Percentiles rank a stretch among this genome's conserved stretches.
phyloP scores from a whole-genome alignment of 53 echinoderm and acorn worm species.

The Crossaster papposus region DNA sequence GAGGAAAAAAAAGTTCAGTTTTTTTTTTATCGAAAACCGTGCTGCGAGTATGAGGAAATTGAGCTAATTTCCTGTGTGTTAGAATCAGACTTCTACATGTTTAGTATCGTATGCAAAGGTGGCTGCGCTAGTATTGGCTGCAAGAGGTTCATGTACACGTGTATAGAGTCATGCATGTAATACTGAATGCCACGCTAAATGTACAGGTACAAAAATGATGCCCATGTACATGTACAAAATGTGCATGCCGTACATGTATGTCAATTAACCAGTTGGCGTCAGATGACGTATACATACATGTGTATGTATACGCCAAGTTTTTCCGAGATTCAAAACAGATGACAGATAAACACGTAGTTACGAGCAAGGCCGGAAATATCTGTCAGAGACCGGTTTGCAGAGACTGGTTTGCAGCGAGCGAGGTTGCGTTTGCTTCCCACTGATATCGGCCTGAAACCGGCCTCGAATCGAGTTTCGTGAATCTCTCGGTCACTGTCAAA shows the following conservation, averaged over 20 bases:
- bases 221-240: not conserved
- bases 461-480: no score
- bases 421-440: no score
- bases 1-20: not conserved
- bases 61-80: conserved; percentile 32
- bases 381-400: no score
- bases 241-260: conserved; percentile 13
- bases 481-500: no score
- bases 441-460: no score
- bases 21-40: not conserved
- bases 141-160: not conserved
- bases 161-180: not conserved
- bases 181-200: not conserved
- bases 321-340: no score
- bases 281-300: no score
- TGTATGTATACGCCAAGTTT: no score
- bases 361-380: no score
- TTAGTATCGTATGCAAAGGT: not conserved
- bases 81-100: not conserved
- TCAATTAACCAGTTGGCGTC: not conserved
- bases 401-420: no score
- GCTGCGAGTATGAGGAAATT: conserved; percentile 30
- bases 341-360: no score
- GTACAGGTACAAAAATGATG: not conserved
- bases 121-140: not conserved